Percentiles rank a stretch among this genome's conserved stretches.
phyloP scores from a whole-genome alignment of 2,888 invertebrate species.

The Zygaena filipendulae region DNA sequence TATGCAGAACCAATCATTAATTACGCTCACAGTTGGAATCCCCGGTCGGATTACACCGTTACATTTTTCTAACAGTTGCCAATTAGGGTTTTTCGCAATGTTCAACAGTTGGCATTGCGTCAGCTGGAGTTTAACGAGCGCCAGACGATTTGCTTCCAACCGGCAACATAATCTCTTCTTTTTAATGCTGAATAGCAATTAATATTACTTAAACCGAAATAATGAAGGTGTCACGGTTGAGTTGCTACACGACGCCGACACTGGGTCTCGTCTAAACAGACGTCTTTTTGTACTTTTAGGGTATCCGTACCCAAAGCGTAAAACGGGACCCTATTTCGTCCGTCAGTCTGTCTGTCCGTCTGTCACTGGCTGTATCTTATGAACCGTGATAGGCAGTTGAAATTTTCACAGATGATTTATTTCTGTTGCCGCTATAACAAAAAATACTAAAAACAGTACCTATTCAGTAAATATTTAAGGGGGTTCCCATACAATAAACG shows the following conservation, averaged over 20 bases:
- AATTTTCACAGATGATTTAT: too few relatives aligned
- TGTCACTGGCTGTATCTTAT: too few relatives aligned
- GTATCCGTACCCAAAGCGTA: too few relatives aligned
- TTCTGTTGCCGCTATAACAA: too few relatives aligned
- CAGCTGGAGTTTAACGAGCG: slow-evolving; percentile 29
- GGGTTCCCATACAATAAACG: too few relatives aligned
- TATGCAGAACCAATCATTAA: slow-evolving; percentile 24
- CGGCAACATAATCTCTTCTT: slow-evolving; percentile 42
- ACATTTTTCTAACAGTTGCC: slow-evolving; percentile 28
- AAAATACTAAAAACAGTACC: too few relatives aligned
- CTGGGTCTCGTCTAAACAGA: slow-evolving; percentile 17
- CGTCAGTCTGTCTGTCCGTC: too few relatives aligned
- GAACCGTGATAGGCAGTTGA: too few relatives aligned
- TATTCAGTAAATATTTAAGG: too few relatives aligned
- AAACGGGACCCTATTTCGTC: too few relatives aligned
- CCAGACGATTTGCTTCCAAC: slow-evolving; percentile 40
- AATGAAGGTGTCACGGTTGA: slow-evolving; percentile 42
- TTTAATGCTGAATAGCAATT: slow-evolving; percentile 45
- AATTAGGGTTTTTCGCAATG: slow-evolving; percentile 45
- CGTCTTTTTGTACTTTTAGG: slow-evolving; percentile 17
- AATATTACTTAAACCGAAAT: slow-evolving; percentile 53
- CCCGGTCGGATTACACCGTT: slow-evolving; percentile 20
- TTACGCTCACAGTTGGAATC: slow-evolving; percentile 23
- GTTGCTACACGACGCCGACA: slow-evolving; percentile 27
- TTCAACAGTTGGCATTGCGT: slow-evolving; percentile 26